Conservation (phyloP, 2,888 invertebrate genomes). For the Cabera pusaria region DNA sequence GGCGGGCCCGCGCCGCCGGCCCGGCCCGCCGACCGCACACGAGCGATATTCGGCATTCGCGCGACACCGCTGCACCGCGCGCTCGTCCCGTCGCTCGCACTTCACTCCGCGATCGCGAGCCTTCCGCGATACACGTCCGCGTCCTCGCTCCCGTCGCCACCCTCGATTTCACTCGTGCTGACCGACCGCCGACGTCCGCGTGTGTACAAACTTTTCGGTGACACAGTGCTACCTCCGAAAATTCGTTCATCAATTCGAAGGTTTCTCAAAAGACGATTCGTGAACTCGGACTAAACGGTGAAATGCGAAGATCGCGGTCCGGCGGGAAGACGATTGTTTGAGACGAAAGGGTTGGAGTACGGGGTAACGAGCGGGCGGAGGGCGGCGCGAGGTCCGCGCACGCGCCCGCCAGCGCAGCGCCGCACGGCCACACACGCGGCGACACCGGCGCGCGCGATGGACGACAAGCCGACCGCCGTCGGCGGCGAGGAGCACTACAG, state of each 20-base stretch:
- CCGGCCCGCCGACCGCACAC: slow-evolving; percentile 59
- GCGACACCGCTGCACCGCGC: slow-evolving; percentile 63
- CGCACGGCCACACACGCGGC: slow-evolving; percentile 60
- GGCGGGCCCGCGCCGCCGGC: slow-evolving; percentile 57
- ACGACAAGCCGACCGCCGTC: slow-evolving; percentile 72
- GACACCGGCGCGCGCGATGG: slow-evolving; percentile 69
- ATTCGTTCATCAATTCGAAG: slow-evolving; percentile 11
- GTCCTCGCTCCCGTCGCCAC: slow-evolving; percentile 45
- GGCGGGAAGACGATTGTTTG: slow-evolving; percentile 63
- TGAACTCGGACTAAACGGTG: slow-evolving; percentile 45
- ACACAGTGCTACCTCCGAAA: slow-evolving; percentile 46
- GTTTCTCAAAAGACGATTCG: too few relatives aligned
- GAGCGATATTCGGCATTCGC: slow-evolving; percentile 64
- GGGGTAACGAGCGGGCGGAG: slow-evolving; percentile 66
- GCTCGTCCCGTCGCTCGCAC: slow-evolving; percentile 43
- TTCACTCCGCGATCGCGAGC: slow-evolving; percentile 62
- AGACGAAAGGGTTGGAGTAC: slow-evolving; percentile 75
- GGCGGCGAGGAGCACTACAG: slow-evolving; percentile 91
- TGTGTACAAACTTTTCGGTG: slow-evolving; percentile 54
- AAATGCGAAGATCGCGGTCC: slow-evolving; percentile 63
- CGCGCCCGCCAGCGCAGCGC: slow-evolving; percentile 55
- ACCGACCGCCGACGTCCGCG: slow-evolving; percentile 46
- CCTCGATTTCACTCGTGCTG: slow-evolving; percentile 40
- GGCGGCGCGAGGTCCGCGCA: slow-evolving; percentile 72
- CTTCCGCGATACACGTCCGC: slow-evolving; percentile 64